Base-by-base conservation (phyloP, 2,888 invertebrate species). In the Sceliomorpha sp. region DNA sequence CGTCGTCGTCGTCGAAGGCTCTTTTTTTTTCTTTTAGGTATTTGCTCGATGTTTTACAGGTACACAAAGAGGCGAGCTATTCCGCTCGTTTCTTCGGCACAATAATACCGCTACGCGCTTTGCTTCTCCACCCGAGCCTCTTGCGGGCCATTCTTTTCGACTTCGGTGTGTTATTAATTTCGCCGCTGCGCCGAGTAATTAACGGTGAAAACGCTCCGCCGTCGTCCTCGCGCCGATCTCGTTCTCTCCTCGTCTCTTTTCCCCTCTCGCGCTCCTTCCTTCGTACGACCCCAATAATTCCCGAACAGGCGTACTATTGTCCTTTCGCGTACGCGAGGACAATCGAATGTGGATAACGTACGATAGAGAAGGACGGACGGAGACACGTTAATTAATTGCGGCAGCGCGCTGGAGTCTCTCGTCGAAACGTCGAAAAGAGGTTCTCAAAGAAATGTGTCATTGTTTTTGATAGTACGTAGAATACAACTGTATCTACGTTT, bases 11-110 rank as follows among this genome's bases (percentile, higher is more conserved):
- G n/a, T n/a, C n/a, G n/a, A n/a, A n/a, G n/a, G n/a, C n/a, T n/a
- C n/a, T n/a, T n/a, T n/a, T n/a, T 48, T 48, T 48, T 48, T 1
- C 4, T 9, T 15, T 10, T 10, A 8, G 14, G 26, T 34, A 13
- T 44, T 60, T 29, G 32, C 29, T 5, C 31, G 44, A n/a, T 26
- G 12, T 26, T 55, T 55, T 44, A 55, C 55, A 42, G 44, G 10
- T 15, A 32, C 12, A 45, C 47, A 63, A 48, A 60, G 55, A 29
- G 26, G 14, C n/a, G 15, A 36, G 34, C 56, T 24, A 37, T 64
- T 56, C 34, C 15, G 44, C 20, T 37, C 31, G 32, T 58, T 67
- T 55, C 36, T 59, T 48, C 10, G 31, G 36, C 15, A 31, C 26
- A 14, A n/a, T n/a, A n/a, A n/a, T 29, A 26, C 44, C 64, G 51